A percentile compares a stretch with the other conserved stretches of the same genome.
Evolutionary conservation across 1,140 invertebrate species (phyloP).

Genomic region (Drosophila burlai): DNA sequence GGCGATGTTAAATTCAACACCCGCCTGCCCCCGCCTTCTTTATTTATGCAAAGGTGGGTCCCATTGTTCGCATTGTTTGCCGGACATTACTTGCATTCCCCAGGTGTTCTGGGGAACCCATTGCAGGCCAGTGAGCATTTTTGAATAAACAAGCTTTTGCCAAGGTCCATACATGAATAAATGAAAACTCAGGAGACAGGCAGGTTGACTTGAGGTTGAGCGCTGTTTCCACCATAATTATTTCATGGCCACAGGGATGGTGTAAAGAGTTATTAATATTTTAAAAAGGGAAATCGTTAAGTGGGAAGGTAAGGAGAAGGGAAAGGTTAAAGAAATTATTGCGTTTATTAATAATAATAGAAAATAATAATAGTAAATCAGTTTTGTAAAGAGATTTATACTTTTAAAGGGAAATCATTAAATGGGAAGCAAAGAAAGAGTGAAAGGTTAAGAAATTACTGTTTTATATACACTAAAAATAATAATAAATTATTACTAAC

Average conservation of each 20-base stretch:
- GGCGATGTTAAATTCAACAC: slow-evolving; percentile 53
- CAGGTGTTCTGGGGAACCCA: slow-evolving; percentile 18
- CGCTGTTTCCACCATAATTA: slow-evolving; percentile 4
- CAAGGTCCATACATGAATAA: slow-evolving; percentile 27
- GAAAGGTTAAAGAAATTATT: background rate
- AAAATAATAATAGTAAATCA: too few relatives aligned
- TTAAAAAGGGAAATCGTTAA: background rate
- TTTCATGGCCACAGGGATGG: background rate
- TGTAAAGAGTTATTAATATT: slow-evolving; percentile 7
- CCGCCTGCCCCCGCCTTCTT: background rate
- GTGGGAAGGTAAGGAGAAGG: too few relatives aligned
- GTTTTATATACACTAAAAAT: background rate
- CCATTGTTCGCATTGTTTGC: slow-evolving; percentile 55
- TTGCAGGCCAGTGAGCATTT: slow-evolving; percentile 5
- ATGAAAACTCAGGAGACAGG: slow-evolving; percentile 23
- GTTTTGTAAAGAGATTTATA: too few relatives aligned
- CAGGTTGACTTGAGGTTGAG: slow-evolving; percentile 4
- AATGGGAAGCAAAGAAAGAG: background rate
- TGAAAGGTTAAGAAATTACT: too few relatives aligned
- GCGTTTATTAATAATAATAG: too few relatives aligned
- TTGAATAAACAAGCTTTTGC: background rate
- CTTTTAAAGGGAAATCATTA: too few relatives aligned
- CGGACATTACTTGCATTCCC: slow-evolving; percentile 44
- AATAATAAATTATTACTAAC: background rate
- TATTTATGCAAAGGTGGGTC: slow-evolving; percentile 45